Conservation (phyloP, 2,113 vertebrate species). For the Thamnophis sirtalis region DNA sequence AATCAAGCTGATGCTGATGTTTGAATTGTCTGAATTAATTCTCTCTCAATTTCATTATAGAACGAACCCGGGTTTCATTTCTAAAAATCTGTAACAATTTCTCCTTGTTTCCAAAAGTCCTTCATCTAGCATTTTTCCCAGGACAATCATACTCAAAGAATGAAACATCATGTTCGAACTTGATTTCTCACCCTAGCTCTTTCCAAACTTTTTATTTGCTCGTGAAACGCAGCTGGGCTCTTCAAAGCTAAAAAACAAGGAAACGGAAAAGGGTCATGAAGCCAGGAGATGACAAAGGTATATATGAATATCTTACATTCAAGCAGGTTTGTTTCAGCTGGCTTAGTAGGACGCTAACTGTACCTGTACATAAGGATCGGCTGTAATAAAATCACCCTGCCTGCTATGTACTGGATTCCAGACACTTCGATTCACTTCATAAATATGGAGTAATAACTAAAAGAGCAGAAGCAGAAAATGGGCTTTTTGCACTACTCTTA, state of each 20-base stretch:
- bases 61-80: neutral
- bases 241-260: constrained; percentile 82
- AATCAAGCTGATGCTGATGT: too few relatives aligned
- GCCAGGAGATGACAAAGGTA: neutral
- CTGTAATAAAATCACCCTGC: neutral
- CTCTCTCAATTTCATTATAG: neutral
- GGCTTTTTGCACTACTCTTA: neutral
- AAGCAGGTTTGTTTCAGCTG: neutral
- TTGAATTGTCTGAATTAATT: neutral
- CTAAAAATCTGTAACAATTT: neutral
- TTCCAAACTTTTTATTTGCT: constrained; percentile 93
- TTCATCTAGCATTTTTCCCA: constrained; percentile 3
- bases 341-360: neutral
- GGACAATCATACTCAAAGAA: constrained; percentile 21
- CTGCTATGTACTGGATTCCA: neutral
- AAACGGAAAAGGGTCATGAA: constrained; percentile 43
- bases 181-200: constrained; percentile 85
- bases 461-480: neutral
- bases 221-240: constrained; percentile 91
- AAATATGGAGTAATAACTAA: neutral
- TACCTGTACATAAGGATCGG: neutral
- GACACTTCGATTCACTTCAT: neutral
- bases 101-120: neutral
- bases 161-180: constrained; percentile 20
- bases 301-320: neutral